Base-by-base conservation (phyloP, 2,888 invertebrate species). In the Scaptodrosophila latifasciaeformis region DNA sequence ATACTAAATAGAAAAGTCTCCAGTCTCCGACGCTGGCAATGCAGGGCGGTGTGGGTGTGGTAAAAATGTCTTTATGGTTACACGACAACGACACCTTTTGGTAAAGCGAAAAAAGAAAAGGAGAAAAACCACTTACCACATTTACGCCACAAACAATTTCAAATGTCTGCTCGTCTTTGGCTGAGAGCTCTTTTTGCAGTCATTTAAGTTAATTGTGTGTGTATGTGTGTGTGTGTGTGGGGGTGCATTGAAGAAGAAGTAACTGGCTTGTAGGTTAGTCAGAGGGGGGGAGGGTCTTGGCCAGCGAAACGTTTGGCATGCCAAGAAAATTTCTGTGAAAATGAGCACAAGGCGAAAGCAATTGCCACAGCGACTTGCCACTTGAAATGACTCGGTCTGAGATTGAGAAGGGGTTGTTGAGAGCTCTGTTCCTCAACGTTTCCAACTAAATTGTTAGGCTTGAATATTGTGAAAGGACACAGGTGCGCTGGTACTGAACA, bases 121-220 rank as follows among this genome's bases (percentile, higher is more conserved):
- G n/a, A 52, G 56, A 48, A 58, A 62, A 72, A 72, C 70, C 72
- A 76, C 70, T 72, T 72, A 70, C 67, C 71, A 49, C 70, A 62
- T 60, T 49, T 46, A 47, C 47, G 59, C 55, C 54, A 56, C 71
- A 55, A 56, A 54, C 59, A 59, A 61, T 40, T 40, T 40, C 10
- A 17, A 37, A 51, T 58, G 37, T 37, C 37, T 3, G 37, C 37
- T 37, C 15, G 13, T 17, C 9, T 15, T 17, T 34, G 34, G 13
- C 34, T n/a, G 10, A 7, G 6, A 59, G 65, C 59, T 56, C 67
- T 70, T 70, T n/a, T 78, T 67, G 45, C 67, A 62, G 64, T 59
- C 76, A 72, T 78, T 78, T 70, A 78, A 75, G 76, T 75, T 75
- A 75, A 75, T 78, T 75, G 63, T 34, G 24, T 10, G 19, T 31